Evolutionary conservation across 2,888 invertebrate genomes (phyloP).

Genomic region (Meghimatium bilineatum): DNA sequence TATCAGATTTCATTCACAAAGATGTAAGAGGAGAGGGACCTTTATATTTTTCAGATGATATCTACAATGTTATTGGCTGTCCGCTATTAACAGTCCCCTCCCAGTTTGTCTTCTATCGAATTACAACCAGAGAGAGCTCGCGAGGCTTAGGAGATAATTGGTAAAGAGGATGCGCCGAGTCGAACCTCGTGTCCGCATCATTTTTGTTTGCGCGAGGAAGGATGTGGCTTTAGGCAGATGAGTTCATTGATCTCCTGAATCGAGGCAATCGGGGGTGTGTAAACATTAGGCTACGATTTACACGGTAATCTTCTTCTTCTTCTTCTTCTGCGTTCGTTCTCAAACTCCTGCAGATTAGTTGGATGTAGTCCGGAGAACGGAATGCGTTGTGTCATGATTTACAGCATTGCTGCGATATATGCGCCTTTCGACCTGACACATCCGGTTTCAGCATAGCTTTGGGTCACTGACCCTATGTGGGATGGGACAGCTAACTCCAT

Average conservation of each 20-base stretch:
- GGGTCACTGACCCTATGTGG: too few relatives aligned
- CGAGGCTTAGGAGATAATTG: conserved; percentile 38
- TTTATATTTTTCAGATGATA: not conserved
- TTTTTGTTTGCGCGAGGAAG: not conserved
- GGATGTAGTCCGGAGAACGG: too few relatives aligned
- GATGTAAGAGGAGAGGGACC: not conserved
- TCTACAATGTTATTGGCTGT: not conserved
- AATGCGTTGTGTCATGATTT: too few relatives aligned
- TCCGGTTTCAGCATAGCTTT: too few relatives aligned
- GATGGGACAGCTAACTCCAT: too few relatives aligned
- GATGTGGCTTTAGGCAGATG: not conserved
- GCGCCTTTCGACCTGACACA: too few relatives aligned
- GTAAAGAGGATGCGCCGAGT: conserved; percentile 22
- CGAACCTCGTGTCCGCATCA: not conserved
- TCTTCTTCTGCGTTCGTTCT: too few relatives aligned
- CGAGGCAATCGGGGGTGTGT: not conserved
- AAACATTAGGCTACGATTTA: too few relatives aligned
- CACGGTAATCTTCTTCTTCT: too few relatives aligned
- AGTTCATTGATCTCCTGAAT: conserved; percentile 15
- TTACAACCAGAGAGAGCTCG: conserved; percentile 18
- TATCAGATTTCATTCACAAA: not conserved
- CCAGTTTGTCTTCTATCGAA: conserved; percentile 21
- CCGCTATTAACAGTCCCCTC: not conserved
- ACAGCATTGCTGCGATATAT: too few relatives aligned
- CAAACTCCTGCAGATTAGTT: too few relatives aligned